Percentiles rank a stretch among this genome's conserved stretches.
Conservation (phyloP, 2,113 vertebrate species). For the Sclerurus mexicanus region DNA sequence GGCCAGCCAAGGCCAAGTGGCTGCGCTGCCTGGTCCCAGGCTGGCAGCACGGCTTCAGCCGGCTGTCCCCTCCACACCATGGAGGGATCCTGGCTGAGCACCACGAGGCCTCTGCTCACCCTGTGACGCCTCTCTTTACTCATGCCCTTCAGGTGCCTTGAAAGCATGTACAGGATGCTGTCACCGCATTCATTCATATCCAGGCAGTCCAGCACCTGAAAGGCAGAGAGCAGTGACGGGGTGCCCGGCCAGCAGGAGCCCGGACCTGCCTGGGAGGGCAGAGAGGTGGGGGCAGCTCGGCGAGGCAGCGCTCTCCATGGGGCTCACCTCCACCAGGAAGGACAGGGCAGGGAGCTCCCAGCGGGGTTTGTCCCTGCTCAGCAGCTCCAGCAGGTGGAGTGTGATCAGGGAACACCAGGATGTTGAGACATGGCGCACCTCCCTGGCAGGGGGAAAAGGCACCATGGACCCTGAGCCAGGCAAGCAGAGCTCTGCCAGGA, state of each 20-base stretch:
- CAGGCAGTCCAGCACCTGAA: too few species aligned
- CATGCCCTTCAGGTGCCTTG: not conserved
- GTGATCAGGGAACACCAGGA: not conserved
- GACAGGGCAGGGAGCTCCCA: not conserved
- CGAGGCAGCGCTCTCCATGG: not conserved
- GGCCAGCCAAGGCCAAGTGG: too few species aligned
- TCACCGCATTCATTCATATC: accelerated
- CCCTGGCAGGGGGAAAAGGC: not conserved
- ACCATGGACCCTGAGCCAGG: too few species aligned
- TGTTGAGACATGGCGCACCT: accelerated
- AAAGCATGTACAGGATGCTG: accelerated
- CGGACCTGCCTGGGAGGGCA: not conserved
- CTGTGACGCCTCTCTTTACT: not conserved
- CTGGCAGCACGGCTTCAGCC: too few species aligned
- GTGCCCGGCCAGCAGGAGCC: not conserved
- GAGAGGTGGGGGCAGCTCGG: not conserved
- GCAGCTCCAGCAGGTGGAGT: accelerated
- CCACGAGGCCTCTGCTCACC: too few species aligned
- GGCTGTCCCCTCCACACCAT: too few species aligned
- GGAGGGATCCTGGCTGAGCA: too few species aligned
- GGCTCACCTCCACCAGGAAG: not conserved
- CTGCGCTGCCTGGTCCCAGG: too few species aligned
- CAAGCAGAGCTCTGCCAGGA: not conserved
- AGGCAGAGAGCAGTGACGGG: too few species aligned
- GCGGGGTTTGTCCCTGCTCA: not conserved